Evolutionary conservation across 2,888 invertebrate species (phyloP), one percentile per base, ranked within the genome.

Genomic region (Sarcophaga variegata): DNA sequence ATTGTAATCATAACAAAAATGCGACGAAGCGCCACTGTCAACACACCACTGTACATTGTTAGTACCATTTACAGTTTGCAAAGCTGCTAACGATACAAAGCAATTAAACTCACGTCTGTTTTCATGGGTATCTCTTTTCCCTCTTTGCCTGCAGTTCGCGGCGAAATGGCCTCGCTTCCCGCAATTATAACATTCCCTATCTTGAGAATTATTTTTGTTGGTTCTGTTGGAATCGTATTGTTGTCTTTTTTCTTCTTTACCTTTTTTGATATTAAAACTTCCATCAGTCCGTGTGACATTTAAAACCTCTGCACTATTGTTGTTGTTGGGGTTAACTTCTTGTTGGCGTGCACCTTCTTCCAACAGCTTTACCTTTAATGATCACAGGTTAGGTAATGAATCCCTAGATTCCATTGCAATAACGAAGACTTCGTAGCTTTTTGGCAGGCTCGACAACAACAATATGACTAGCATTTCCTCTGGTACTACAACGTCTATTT

Each of bases 351-450:
- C 78, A 49, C 74, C 74, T 22, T 83, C 83, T 70, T 87, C 83
- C 2, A 72, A 14, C 3, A 87, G 27, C 22, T 83, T 87, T 17
- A 78, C 20, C 22, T 87, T 87, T 64, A 87, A 54, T 0, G 71
- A 22, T 20, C 37, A 20, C 3, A 83, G 12, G 4, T 22, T 60
- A 54, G 83, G 81, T 17, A 86, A 75, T 2, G 54, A 22, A 60
- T 87, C 87, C 62, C 88, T 84, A 3, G 85, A 66, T 25, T 89
- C 88, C 6, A 89, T 87, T n/a, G 86, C 88, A 4, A 88, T 67
- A 1, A 89, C 86, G 27, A 89, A 88, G 12, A 77, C 88, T 27
- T 88, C 88, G 27, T 79, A 88, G 0, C 70, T 49, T 47, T 80
- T 69, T 49, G 88, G 87, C 11, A 89, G 67, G 22, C 88, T 85